Percentiles rank a stretch among this genome's conserved stretches.
Evolutionary conservation across 2,797 vertebrate genomes (phyloP).

Genomic region (Sebastes steindachneri): DNA sequence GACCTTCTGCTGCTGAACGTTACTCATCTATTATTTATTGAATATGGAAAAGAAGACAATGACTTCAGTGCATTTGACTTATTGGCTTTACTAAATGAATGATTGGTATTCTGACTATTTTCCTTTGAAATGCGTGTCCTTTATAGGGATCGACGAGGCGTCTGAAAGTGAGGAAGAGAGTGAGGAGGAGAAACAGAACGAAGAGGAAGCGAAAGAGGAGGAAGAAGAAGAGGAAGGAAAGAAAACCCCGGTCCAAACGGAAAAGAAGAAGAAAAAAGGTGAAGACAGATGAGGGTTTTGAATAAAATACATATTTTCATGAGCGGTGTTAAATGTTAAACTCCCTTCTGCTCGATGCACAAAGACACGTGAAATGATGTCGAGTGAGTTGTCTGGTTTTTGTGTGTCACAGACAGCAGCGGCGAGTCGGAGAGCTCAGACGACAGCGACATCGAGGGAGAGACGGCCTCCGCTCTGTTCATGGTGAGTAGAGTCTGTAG

Average conservation of each 20-base stretch:
- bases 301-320: neutral
- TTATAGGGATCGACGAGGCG: constrained; percentile 86
- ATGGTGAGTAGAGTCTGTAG: constrained; percentile 81
- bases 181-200: constrained; percentile 90
- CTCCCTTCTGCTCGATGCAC: neutral
- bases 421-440: constrained; percentile 92
- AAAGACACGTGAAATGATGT: too few species aligned
- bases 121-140: neutral
- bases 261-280: constrained; percentile 89
- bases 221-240: constrained; percentile 89
- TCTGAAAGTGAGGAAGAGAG: constrained; percentile 93
- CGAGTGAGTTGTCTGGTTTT: neutral
- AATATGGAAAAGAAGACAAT: neutral
- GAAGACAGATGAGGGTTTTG: neutral
- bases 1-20: neutral
- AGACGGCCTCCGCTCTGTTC: constrained; percentile 91
- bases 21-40: neutral
- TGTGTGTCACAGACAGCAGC: constrained; percentile 87
- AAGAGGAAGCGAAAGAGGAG: constrained; percentile 89
- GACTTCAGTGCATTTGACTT: neutral
- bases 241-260: constrained; percentile 85
- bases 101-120: neutral
- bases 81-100: neutral
- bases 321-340: neutral
- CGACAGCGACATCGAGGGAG: constrained; percentile 93